Evolutionary conservation across 2,797 vertebrate species (phyloP).

Genomic region (Hylomyscus alleni): DNA sequence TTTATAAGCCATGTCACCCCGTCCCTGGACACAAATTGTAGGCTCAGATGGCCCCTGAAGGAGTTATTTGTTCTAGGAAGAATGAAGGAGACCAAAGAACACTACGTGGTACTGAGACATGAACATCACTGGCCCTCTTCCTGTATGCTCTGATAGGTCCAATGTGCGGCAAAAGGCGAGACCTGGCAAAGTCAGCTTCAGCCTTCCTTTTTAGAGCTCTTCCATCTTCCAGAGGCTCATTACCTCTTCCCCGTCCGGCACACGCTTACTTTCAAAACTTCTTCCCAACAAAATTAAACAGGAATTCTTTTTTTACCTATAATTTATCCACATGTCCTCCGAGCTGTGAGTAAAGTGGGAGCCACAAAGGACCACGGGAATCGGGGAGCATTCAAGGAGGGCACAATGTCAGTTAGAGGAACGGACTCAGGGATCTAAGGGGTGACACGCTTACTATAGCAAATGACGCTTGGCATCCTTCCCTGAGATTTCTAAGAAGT

Average conservation of each 20-base stretch:
- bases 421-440: not conserved
- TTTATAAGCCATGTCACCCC: not conserved
- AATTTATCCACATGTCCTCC: not conserved
- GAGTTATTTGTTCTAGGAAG: not conserved
- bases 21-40: not conserved
- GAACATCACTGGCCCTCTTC: not conserved
- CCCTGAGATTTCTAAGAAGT: not conserved
- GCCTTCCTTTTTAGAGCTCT: not conserved
- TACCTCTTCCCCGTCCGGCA: not conserved
- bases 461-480: not conserved
- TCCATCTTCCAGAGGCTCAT: not conserved
- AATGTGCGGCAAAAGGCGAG: not conserved
- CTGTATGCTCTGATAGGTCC: not conserved
- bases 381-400: not conserved
- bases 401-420: not conserved
- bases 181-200: not conserved
- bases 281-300: not conserved
- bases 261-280: not conserved
- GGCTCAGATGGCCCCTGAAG: not conserved
- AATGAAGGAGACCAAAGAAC: not conserved
- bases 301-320: not conserved
- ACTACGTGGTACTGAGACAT: not conserved
- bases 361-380: not conserved
- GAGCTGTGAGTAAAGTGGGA: not conserved
- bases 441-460: not conserved